phyloP scores from a whole-genome alignment of 2,888 invertebrate species.

The Andrena hattorfiana region DNA sequence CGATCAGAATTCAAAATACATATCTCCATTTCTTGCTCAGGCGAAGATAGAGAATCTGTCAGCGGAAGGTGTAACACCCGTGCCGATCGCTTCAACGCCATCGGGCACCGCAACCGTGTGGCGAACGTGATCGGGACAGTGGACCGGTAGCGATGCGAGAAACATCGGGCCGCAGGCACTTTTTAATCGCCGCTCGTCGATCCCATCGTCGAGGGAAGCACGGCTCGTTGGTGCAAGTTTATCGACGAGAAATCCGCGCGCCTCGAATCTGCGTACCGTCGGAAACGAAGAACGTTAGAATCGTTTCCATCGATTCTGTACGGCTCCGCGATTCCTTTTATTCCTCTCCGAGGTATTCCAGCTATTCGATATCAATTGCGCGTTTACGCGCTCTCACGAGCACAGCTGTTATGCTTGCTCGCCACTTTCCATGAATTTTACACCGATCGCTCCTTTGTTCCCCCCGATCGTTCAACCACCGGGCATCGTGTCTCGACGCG shows the following conservation, averaged over 20 bases:
- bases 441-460: conserved; percentile 13
- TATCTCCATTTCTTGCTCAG: too few relatives aligned
- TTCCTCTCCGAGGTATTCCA: conserved; percentile 29
- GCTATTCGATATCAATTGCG: conserved; percentile 45
- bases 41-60: too few relatives aligned
- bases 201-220: conserved; percentile 46
- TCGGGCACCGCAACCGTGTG: not conserved
- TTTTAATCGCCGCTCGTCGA: conserved; percentile 32
- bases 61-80: too few relatives aligned
- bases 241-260: conserved; percentile 60
- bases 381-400: conserved; percentile 24
- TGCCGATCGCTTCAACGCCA: not conserved
- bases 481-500: not conserved
- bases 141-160: conserved; percentile 4
- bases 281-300: conserved; percentile 16
- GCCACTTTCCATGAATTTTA: conserved; percentile 35
- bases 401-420: conserved; percentile 16
- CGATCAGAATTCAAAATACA: too few relatives aligned
- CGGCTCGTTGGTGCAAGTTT: conserved; percentile 56
- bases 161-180: not conserved
- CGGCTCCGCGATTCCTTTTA: conserved; percentile 42
- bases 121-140: not conserved
- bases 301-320: conserved; percentile 35
- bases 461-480: conserved; percentile 2
- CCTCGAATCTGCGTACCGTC: conserved; percentile 26